Evolutionary conservation across 2,888 invertebrate genomes (phyloP).

Genomic region (Dolichopus griseipennis): DNA sequence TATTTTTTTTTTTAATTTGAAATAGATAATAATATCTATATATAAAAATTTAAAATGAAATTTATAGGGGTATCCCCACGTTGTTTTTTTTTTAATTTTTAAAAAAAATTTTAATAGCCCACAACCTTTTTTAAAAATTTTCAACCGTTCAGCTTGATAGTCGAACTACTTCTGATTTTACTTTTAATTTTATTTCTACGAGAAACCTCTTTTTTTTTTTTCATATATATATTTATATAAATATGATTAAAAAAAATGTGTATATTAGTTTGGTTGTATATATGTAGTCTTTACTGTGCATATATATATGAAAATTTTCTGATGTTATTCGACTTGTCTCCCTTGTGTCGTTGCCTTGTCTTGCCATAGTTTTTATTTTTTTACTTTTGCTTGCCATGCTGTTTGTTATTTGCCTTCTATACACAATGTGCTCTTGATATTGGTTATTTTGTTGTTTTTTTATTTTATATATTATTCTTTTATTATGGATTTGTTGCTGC

Average conservation of each 20-base stretch:
- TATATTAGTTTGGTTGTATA: background rate
- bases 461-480: too few relatives aligned
- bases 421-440: background rate
- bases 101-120: background rate
- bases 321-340: background rate
- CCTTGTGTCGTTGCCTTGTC: background rate
- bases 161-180: conserved; percentile 8
- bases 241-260: background rate
- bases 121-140: background rate
- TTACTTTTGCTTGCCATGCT: background rate
- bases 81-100: background rate
- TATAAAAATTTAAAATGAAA: background rate
- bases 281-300: too few relatives aligned
- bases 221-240: background rate
- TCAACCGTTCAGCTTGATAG: conserved; percentile 4
- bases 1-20: too few relatives aligned
- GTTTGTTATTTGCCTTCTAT: background rate
- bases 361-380: background rate
- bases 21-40: too few relatives aligned
- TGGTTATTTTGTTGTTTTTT: too few relatives aligned
- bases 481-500: background rate
- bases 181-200: conserved; percentile 7
- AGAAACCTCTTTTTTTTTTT: background rate
- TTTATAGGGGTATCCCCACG: background rate
- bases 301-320: background rate